Conservation (phyloP, 2,888 invertebrate species). For the Eilema griseolum region DNA sequence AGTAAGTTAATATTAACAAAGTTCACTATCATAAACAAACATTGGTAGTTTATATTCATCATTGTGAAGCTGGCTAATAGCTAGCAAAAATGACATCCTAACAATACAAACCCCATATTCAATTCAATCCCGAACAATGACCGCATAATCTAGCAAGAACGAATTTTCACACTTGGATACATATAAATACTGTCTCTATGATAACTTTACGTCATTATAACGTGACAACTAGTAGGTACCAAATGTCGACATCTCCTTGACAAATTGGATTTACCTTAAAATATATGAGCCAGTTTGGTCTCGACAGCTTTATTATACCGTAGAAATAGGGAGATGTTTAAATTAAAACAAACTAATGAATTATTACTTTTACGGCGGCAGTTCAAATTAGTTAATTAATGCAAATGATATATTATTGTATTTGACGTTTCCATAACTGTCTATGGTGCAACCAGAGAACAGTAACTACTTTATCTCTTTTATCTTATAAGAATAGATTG, state of each 20-base stretch:
- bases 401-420: slow-evolving; percentile 27
- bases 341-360: slow-evolving; percentile 54
- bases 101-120: slow-evolving; percentile 16
- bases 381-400: slow-evolving; percentile 42
- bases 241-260: slow-evolving; percentile 61
- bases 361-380: slow-evolving; percentile 42
- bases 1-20: too few relatives aligned
- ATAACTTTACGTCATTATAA: slow-evolving; percentile 54
- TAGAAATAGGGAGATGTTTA: slow-evolving; percentile 44
- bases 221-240: slow-evolving; percentile 59
- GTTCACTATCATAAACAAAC: too few relatives aligned
- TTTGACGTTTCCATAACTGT: slow-evolving; percentile 32
- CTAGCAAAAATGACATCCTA: slow-evolving; percentile 5
- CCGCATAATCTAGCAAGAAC: slow-evolving; percentile 21
- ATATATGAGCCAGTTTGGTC: slow-evolving; percentile 58
- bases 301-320: slow-evolving; percentile 67
- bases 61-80: slow-evolving; percentile 8
- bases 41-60: neutral
- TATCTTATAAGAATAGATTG: neutral
- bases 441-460: neutral
- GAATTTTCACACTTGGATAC: slow-evolving; percentile 27
- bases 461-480: neutral
- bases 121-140: slow-evolving; percentile 19
- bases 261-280: slow-evolving; percentile 61
- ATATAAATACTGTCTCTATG: slow-evolving; percentile 41